A percentile compares a stretch with the other conserved stretches of the same genome.
Conservation (phyloP, 2,113 vertebrate genomes). For the Petromus typicus region DNA sequence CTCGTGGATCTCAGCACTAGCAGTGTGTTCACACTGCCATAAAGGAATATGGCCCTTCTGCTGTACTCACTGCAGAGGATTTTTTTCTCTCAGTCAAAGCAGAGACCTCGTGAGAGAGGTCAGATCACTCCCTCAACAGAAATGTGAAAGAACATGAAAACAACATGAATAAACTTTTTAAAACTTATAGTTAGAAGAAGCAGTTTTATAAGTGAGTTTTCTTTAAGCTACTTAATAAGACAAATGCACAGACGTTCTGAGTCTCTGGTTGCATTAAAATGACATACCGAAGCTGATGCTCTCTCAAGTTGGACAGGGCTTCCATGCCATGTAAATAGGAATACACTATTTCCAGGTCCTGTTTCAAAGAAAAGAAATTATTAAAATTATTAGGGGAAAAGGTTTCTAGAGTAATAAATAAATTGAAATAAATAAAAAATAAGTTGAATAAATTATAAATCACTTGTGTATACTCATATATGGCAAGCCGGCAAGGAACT, state of each 20-base stretch:
- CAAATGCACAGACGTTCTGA: neutral
- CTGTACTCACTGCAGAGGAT: neutral
- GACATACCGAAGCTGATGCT: conserved; percentile 96
- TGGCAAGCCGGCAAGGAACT: neutral
- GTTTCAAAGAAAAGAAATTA: conserved; percentile 76
- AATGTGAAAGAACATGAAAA: neutral
- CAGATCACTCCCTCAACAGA: neutral
- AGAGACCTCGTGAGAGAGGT: neutral
- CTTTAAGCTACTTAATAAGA: neutral
- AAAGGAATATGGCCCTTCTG: neutral
- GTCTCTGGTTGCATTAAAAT: neutral
- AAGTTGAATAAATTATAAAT: neutral
- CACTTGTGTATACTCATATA: neutral
- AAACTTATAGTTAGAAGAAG: neutral
- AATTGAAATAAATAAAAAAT: no score
- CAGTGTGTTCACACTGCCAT: neutral
- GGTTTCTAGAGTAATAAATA: conserved; percentile 62
- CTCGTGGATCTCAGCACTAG: neutral
- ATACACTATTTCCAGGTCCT: conserved; percentile 99
- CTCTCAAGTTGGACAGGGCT: conserved; percentile 97
- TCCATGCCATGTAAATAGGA: conserved; percentile 99
- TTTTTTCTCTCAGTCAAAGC: neutral
- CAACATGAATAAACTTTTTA: neutral
- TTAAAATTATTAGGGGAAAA: conserved; percentile 55
- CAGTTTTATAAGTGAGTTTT: neutral